Conservation (phyloP, 2,888 invertebrate species). For the Willowsia nigromaculata region DNA sequence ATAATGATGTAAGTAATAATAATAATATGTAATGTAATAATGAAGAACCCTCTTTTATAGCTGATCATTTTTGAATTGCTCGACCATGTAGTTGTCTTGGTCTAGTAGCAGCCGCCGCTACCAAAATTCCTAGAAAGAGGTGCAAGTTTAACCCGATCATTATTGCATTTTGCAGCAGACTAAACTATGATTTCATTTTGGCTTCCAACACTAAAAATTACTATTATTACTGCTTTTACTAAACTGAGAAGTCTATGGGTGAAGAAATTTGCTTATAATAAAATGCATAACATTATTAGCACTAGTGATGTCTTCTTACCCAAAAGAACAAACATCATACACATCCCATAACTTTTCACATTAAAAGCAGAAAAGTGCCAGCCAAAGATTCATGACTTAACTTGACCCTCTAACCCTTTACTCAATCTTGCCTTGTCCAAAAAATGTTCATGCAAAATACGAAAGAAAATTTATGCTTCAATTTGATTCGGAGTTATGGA, state of each 20-base stretch:
- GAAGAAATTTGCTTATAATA: too few relatives aligned
- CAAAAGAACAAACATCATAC: too few relatives aligned
- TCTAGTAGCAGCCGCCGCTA: slow-evolving; percentile 41
- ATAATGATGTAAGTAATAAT: slow-evolving; percentile 45
- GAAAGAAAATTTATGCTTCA: not conserved
- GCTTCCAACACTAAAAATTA: not conserved
- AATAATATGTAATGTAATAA: slow-evolving; percentile 56
- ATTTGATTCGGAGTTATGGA: not conserved
- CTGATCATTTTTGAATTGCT: slow-evolving; percentile 45
- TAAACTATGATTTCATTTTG: not conserved
- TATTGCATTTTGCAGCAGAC: slow-evolving; percentile 31
- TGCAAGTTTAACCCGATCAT: slow-evolving; percentile 39
- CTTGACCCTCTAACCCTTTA: not conserved
- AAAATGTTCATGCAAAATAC: not conserved
- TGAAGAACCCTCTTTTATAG: slow-evolving; percentile 54
- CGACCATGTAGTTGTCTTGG: slow-evolving; percentile 14
- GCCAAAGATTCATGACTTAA: not conserved
- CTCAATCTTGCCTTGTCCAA: slow-evolving; percentile 6
- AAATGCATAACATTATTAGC: too few relatives aligned
- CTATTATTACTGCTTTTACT: not conserved
- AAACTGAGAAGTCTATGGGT: not conserved
- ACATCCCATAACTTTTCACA: too few relatives aligned
- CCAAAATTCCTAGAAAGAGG: slow-evolving; percentile 47
- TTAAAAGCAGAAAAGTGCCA: too few relatives aligned
- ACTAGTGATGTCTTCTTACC: too few relatives aligned